These are phyloP conservation scores for Auanema freiburgensis DNA, from an alignment of 2,888 invertebrate genomes.

Conservation along the genomic window DNA sequence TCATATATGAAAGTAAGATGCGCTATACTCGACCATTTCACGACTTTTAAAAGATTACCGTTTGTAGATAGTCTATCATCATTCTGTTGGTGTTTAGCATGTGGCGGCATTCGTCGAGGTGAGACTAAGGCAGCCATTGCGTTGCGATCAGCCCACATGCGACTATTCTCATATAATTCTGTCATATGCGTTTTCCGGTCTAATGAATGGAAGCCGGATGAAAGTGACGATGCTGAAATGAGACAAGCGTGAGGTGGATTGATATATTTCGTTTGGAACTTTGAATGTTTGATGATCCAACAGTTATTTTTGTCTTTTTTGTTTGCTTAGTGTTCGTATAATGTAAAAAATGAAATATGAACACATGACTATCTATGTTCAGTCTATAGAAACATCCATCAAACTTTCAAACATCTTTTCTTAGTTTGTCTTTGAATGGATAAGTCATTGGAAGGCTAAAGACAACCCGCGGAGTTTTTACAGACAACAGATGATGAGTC, in stretches of 20 bases:
- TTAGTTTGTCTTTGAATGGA: neutral
- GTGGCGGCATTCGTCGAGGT: conserved; percentile 25
- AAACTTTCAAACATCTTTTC: conserved; percentile 9
- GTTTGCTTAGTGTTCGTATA: neutral
- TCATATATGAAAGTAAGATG: too few relatives aligned
- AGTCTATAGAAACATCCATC: neutral
- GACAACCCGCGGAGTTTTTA: too few relatives aligned
- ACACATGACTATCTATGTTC: neutral
- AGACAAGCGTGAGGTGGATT: too few relatives aligned
- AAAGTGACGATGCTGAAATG: conserved; percentile 17
- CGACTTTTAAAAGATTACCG: neutral
- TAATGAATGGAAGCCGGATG: conserved; percentile 47
- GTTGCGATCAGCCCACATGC: conserved; percentile 24
- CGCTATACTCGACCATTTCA: neutral
- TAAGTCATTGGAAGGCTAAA: too few relatives aligned
- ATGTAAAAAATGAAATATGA: conserved; percentile 20
- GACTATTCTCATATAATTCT: conserved; percentile 31
- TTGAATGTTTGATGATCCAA: too few relatives aligned
- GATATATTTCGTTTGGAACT: too few relatives aligned
- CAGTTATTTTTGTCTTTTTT: too few relatives aligned
- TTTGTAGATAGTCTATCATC: neutral
- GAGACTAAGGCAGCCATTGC: conserved; percentile 32
- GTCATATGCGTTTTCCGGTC: conserved; percentile 51
- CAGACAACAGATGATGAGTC: too few relatives aligned
- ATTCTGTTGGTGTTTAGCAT: conserved; percentile 7